phyloP scores from a whole-genome alignment of 2,797 vertebrate genomes.

The Tapera naevia region DNA sequence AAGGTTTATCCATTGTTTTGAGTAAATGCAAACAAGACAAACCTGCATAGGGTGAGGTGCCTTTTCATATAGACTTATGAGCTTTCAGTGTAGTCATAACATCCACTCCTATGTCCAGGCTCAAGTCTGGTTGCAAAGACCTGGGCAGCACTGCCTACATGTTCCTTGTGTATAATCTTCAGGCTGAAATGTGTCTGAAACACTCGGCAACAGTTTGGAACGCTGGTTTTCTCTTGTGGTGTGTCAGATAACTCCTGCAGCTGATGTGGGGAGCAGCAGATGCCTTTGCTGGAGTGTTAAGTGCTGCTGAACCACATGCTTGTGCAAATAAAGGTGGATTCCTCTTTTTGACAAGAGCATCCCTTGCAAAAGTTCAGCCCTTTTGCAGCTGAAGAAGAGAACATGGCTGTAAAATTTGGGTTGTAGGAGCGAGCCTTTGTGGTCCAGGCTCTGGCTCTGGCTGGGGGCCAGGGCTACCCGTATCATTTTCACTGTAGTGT shows the following conservation, averaged over 20 bases:
- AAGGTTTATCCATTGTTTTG: neutral
- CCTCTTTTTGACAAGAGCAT: neutral
- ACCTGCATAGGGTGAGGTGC: rapidly evolving
- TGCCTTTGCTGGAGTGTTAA: rapidly evolving
- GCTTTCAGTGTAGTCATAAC: rapidly evolving
- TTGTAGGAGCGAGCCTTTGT: rapidly evolving
- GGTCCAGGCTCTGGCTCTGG: neutral
- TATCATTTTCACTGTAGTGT: conserved; percentile 23
- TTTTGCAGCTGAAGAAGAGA: neutral
- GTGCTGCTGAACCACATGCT: rapidly evolving
- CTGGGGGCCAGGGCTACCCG: neutral
- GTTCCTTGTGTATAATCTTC: too few species aligned
- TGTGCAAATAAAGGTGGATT: neutral
- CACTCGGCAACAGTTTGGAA: rapidly evolving
- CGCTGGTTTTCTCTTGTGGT: rapidly evolving
- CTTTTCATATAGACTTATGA: neutral
- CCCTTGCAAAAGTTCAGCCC: rapidly evolving
- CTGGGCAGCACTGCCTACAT: too few species aligned
- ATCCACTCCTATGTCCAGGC: neutral
- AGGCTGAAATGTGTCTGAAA: neutral
- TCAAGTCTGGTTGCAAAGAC: neutral
- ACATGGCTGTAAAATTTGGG: neutral
- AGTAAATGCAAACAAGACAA: neutral
- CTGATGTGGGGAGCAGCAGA: neutral
- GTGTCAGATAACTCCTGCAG: neutral